Evolutionary conservation across 2,888 invertebrate species (phyloP), one percentile per base, ranked within the genome.

Genomic region (Merodon equestris): DNA sequence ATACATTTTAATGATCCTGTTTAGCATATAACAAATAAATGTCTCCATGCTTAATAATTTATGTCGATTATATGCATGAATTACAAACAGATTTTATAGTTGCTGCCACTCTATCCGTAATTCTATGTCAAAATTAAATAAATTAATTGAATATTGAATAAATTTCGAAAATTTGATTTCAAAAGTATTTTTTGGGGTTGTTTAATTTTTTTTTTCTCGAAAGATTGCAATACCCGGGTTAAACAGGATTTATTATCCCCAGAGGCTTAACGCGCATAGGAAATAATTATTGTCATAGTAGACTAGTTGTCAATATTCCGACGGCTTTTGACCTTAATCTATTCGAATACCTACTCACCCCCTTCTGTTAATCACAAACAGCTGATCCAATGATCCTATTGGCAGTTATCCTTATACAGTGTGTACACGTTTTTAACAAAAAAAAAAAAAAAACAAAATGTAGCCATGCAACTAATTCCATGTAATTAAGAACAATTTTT

Each of bases 361-460:
- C 42, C 1, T 48, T 61, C 27, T 54, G 17, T 27, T 38, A n/a
- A 14, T 5, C 60, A 70, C 53, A 42, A 45, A 61, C 70, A 27
- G 1, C 53, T 48, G n/a, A 10, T 13, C 27, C 27, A 17, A 17
- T 17, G 13, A 1, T 27, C 27, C 27, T 27, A 27, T 27, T 12
- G n/a, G 56, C 19, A 58, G 68, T 19, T 75, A 68, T 75, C 68
- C 74, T 68, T 75, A 42, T 58, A 9, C 7, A 40, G n/a, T 66
- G n/a, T 45, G 45, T 61, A 57, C 50, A 54, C 53, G 40, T 27
- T 10, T 58, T 9, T 19, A 12, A 42, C n/a, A n/a, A 7, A 27
- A 27, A 27, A 27, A 27, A 27, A 27, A 27, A 4, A 27, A 27
- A 4, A 4, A 7, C 27, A 27, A 7, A 27, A 7, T 27, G 27